Evolutionary conservation across 2,113 vertebrate genomes (phyloP).

Genomic region (Pterocles orientalis): DNA sequence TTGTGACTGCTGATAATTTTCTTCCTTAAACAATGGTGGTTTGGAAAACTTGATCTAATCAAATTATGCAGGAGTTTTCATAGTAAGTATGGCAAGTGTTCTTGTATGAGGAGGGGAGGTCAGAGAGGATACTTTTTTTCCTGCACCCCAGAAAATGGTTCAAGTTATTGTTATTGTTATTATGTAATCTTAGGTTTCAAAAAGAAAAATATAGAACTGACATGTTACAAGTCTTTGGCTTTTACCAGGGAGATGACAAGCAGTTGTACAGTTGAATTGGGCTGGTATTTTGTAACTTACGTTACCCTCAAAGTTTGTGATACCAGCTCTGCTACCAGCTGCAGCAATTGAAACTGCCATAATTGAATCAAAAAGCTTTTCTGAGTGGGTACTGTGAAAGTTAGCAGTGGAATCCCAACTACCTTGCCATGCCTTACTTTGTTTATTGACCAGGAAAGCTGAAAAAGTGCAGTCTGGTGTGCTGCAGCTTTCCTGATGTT

Average conservation of each 20-base stretch:
- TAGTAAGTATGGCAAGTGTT: neutral
- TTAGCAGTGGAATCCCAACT: neutral
- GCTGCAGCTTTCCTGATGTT: neutral
- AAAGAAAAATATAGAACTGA: neutral
- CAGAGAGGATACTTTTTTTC: neutral
- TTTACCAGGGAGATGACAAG: neutral
- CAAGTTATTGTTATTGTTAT: neutral
- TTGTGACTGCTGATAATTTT: neutral
- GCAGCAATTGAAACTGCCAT: neutral
- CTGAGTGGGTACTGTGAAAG: neutral
- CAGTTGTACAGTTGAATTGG: neutral
- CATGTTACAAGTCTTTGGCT: neutral
- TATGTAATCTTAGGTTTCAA: neutral
- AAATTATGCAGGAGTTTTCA: neutral
- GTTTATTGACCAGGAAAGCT: neutral
- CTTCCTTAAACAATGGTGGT: neutral
- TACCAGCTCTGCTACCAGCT: neutral
- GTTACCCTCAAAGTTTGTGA: neutral
- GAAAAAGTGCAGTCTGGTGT: neutral
- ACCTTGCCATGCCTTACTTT: neutral
- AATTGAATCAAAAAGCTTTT: neutral
- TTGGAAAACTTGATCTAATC: constrained; percentile 7
- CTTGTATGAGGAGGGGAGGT: neutral
- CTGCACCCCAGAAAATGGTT: neutral
- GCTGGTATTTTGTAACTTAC: neutral